Evolutionary conservation across 2,888 invertebrate species (phyloP).

Genomic region (Tetrapedia diversipes): DNA sequence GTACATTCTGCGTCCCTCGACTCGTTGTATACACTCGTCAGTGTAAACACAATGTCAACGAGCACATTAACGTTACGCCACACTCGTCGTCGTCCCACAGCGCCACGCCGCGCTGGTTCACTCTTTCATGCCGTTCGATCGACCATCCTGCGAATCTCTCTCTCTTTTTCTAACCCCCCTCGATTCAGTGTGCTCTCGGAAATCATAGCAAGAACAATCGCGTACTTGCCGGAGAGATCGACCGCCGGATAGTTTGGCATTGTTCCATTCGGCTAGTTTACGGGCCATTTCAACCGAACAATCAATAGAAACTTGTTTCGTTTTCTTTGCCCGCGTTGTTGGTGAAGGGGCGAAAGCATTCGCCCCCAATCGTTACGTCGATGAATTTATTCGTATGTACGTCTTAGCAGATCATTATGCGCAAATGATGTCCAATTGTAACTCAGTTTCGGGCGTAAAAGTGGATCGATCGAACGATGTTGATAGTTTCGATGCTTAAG

Average conservation of each 20-base stretch:
- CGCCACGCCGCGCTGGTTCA: not conserved
- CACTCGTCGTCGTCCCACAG: conserved; percentile 40
- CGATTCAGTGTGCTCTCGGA: conserved; percentile 35
- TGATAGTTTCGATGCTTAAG: conserved; percentile 10
- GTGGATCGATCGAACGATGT: not conserved
- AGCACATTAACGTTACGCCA: conserved; percentile 70
- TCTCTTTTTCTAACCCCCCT: too few species aligned
- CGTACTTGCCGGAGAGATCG: conserved; percentile 47
- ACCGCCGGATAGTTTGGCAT: conserved; percentile 57
- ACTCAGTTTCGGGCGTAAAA: too few species aligned
- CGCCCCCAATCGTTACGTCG: too few species aligned
- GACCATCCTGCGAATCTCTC: conserved; percentile 45
- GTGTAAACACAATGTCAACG: conserved; percentile 73
- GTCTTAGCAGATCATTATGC: too few species aligned
- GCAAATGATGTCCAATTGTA: too few species aligned
- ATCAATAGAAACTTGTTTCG: conserved; percentile 49
- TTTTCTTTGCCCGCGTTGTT: conserved; percentile 18
- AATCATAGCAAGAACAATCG: conserved; percentile 53
- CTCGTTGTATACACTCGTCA: conserved; percentile 66
- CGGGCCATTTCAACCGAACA: conserved; percentile 45
- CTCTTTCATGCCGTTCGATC: conserved; percentile 18
- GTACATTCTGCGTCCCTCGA: conserved; percentile 16
- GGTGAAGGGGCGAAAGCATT: too few species aligned
- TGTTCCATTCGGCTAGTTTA: conserved; percentile 51
- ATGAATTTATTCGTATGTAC: too few species aligned